These are phyloP conservation scores for Pachyuromys duprasi DNA, from an alignment of 2,797 vertebrate species.

Conservation along the genomic window DNA sequence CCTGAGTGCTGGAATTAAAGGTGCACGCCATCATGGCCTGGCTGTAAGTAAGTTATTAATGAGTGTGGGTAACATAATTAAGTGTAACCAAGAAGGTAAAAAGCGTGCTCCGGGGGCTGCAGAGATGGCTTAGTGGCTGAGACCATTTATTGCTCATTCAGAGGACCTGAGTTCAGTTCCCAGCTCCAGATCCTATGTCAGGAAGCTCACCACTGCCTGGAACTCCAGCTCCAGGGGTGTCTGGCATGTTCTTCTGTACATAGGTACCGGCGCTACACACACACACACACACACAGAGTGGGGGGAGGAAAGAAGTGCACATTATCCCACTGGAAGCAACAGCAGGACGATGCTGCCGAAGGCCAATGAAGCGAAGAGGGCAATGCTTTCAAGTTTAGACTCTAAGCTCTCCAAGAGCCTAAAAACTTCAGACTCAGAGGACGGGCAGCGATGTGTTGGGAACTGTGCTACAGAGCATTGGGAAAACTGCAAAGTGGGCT, in stretches of 20 bases:
- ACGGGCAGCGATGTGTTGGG: background rate
- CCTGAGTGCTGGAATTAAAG: too few relatives aligned
- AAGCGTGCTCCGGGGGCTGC: background rate
- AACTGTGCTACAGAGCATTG: background rate
- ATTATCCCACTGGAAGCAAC: conserved; percentile 14
- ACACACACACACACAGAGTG: too few relatives aligned
- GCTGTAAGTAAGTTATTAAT: background rate
- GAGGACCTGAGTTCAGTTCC: background rate
- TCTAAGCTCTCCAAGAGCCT: background rate
- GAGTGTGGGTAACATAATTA: background rate
- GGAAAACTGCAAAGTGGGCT: background rate
- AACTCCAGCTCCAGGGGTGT: background rate
- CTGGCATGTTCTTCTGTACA: background rate
- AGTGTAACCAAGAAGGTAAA: background rate
- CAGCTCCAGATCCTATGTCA: background rate
- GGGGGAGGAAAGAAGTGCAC: background rate
- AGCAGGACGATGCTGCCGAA: background rate
- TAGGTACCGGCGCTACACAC: background rate
- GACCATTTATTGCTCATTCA: background rate
- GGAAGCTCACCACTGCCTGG: background rate
- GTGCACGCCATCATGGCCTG: too few relatives aligned
- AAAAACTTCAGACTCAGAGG: background rate
- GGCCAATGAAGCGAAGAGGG: background rate
- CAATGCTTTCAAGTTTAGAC: background rate
- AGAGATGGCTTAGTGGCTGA: background rate